Conservation (phyloP, 2,888 invertebrate species). For the Helleia helle region DNA sequence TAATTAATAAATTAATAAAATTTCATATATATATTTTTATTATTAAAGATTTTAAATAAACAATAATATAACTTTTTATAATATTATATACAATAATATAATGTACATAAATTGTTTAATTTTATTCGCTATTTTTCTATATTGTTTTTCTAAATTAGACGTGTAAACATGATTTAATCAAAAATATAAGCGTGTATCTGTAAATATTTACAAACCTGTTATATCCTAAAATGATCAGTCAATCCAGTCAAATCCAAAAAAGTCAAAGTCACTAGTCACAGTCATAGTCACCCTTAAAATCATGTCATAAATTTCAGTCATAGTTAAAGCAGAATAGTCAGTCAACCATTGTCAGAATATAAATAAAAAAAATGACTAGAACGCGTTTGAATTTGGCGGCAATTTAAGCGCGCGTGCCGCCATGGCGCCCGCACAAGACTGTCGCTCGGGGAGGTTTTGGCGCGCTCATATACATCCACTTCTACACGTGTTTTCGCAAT, state of each 20-base stretch:
- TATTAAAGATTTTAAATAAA: too few species aligned
- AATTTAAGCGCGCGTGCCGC: constrained; percentile 39
- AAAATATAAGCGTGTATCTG: too few species aligned
- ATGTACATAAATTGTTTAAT: too few species aligned
- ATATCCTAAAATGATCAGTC: background rate
- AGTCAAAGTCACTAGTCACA: constrained; percentile 30
- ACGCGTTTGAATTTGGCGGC: constrained; percentile 41
- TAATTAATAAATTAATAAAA: too few species aligned
- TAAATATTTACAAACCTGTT: constrained; percentile 27
- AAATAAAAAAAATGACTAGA: constrained; percentile 43
- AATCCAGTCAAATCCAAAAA: constrained; percentile 35
- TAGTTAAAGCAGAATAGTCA: constrained; percentile 9
- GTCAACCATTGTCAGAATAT: constrained; percentile 18
- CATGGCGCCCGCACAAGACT: constrained; percentile 55
- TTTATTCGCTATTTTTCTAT: too few species aligned
- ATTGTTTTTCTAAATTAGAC: too few species aligned
- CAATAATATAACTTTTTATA: too few species aligned
- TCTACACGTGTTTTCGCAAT: constrained; percentile 33
- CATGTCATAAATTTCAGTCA: constrained; percentile 13
- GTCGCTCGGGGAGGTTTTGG: constrained; percentile 30
- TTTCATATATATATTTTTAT: too few species aligned
- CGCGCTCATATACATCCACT: constrained; percentile 61
- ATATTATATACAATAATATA: too few species aligned
- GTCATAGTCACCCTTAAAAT: constrained; percentile 28
- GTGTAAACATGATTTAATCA: too few species aligned